Evolutionary conservation across 2,113 vertebrate species (phyloP).

Genomic region (Seriola aureovittata): DNA sequence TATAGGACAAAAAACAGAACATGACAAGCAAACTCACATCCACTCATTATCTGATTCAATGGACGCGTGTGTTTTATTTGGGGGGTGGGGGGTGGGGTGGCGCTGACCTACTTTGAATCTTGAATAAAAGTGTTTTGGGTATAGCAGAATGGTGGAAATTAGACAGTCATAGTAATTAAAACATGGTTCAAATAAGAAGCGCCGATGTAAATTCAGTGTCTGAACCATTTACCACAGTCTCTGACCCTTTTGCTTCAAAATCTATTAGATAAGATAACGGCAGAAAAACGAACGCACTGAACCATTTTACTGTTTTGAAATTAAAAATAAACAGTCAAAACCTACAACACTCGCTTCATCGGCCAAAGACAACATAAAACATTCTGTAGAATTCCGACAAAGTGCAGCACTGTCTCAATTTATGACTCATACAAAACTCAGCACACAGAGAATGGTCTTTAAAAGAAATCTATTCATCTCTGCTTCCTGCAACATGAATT

Average conservation of each 20-base stretch:
- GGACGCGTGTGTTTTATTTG: not conserved
- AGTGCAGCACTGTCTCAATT: not conserved
- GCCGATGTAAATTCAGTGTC: constrained; percentile 12
- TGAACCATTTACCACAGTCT: not conserved
- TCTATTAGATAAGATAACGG: constrained; percentile 20
- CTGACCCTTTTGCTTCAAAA: not conserved
- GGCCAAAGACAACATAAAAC: constrained; percentile 23
- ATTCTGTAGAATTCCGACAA: constrained; percentile 24
- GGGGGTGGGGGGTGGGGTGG: constrained; percentile 11
- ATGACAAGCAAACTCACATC: constrained; percentile 28
- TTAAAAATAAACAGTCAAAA: constrained; percentile 14
- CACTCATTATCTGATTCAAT: constrained; percentile 31
- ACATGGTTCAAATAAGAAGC: constrained; percentile 2
- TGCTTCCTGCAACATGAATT: constrained; percentile 14
- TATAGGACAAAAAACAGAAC: constrained; percentile 61
- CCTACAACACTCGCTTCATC: constrained; percentile 4
- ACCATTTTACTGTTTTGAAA: not conserved
- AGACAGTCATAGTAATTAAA: constrained; percentile 7
- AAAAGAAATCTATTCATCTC: not conserved
- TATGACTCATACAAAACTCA: constrained; percentile 43
- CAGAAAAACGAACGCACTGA: not conserved
- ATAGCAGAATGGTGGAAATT: constrained; percentile 8
- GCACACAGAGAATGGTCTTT: not conserved
- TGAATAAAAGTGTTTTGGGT: constrained; percentile 27
- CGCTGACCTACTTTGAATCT: constrained; percentile 49